phyloP scores from a whole-genome alignment of 2,797 vertebrate genomes.

The Myripristis jacobus region DNA sequence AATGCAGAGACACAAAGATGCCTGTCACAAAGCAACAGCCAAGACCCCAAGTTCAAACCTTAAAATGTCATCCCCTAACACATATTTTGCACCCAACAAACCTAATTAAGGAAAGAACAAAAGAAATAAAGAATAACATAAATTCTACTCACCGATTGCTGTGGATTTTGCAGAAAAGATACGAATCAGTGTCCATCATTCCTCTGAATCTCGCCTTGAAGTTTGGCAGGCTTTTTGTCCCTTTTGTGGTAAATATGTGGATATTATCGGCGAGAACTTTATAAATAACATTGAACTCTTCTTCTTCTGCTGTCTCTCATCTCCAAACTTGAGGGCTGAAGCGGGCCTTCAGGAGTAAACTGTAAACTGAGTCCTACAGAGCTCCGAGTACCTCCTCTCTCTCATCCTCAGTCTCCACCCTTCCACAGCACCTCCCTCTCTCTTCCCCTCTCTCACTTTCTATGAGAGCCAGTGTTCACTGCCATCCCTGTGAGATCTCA shows the following conservation, averaged over 20 bases:
- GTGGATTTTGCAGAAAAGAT: constrained; percentile 18
- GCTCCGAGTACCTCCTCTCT: constrained; percentile 27
- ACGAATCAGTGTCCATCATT: not conserved
- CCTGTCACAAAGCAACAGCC: not conserved
- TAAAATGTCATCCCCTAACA: not conserved
- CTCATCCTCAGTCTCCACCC: constrained; percentile 61
- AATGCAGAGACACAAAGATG: not conserved
- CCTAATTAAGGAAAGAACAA: not conserved
- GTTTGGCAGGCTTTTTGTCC: not conserved
- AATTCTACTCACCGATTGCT: constrained; percentile 55
- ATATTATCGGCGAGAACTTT: not conserved
- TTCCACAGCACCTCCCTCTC: constrained; percentile 56
- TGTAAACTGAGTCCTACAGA: constrained; percentile 23
- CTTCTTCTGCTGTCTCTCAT: not conserved
- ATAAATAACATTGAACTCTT: constrained; percentile 6
- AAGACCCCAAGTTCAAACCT: constrained; percentile 14
- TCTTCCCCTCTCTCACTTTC: constrained; percentile 29
- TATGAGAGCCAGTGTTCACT: constrained; percentile 35
- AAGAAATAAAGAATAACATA: not conserved
- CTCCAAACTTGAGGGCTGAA: constrained; percentile 16
- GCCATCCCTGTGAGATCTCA: constrained; percentile 33
- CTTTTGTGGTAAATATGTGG: not conserved
- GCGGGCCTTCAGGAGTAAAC: constrained; percentile 34
- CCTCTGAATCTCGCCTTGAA: constrained; percentile 1
- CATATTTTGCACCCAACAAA: not conserved